Evolutionary conservation across 2,113 vertebrate genomes (phyloP).

Genomic region (Orthonyx spaldingii): DNA sequence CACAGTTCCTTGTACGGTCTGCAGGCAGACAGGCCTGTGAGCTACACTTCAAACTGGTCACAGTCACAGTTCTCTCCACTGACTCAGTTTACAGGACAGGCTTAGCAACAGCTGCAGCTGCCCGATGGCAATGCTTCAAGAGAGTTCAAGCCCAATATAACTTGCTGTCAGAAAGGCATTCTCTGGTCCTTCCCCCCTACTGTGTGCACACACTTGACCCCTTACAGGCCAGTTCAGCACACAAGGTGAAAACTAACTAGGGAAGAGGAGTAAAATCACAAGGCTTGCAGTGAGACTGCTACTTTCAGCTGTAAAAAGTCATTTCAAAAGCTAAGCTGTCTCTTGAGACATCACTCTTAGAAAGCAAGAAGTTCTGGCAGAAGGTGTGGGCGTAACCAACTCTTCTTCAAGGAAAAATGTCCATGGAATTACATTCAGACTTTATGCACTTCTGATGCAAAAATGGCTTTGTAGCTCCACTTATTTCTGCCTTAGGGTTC

Average conservation of each 20-base stretch:
- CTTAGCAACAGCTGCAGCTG: slow-evolving; percentile 29
- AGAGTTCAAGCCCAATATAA: slow-evolving; percentile 10
- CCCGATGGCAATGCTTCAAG: not conserved
- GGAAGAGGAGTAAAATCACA: not conserved
- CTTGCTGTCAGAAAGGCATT: slow-evolving; percentile 19
- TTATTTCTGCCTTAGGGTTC: not conserved
- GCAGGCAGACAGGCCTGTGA: not conserved
- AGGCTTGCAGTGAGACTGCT: not conserved
- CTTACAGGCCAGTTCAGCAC: not conserved
- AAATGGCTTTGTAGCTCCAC: not conserved
- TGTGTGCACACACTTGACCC: not conserved
- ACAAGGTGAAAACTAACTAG: not conserved
- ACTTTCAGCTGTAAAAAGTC: not conserved
- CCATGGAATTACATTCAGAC: not conserved
- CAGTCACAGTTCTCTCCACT: not conserved
- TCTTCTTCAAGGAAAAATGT: not conserved
- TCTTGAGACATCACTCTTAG: not conserved
- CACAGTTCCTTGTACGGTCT: not conserved
- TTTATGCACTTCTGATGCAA: not conserved
- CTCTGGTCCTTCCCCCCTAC: not conserved
- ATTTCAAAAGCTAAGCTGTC: not conserved
- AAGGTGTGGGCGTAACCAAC: not conserved
- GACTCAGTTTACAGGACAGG: slow-evolving; percentile 13
- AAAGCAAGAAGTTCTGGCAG: not conserved
- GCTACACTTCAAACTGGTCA: not conserved